These are phyloP conservation scores for Phalacrocorax brasilianus DNA, from an alignment of 2,113 vertebrate genomes.

Conservation along the genomic window DNA sequence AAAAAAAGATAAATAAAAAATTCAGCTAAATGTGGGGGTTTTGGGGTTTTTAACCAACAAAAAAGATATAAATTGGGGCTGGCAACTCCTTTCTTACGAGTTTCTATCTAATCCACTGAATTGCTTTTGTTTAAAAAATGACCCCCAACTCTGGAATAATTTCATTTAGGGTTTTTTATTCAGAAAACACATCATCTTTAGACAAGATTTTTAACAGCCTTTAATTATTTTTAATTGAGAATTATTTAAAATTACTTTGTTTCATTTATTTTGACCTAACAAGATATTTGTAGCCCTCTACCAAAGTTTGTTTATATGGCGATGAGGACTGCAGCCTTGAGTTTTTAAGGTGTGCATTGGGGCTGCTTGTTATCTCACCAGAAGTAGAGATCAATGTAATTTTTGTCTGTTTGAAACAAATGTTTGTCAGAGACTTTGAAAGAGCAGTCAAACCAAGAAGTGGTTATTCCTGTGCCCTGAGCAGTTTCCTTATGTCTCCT, in stretches of 20 bases:
- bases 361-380: background rate
- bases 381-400: background rate
- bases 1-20: background rate
- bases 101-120: background rate
- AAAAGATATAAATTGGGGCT: background rate
- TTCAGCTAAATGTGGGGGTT: background rate
- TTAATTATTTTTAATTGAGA: constrained; percentile 40
- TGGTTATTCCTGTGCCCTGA: background rate
- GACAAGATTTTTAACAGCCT: background rate
- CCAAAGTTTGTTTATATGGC: background rate
- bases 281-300: background rate
- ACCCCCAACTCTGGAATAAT: background rate
- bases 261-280: background rate
- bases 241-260: background rate
- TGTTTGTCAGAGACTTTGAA: background rate
- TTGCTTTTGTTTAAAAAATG: background rate
- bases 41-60: background rate
- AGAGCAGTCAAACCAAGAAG: background rate
- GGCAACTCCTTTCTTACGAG: background rate
- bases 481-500: background rate
- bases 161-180: background rate
- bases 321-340: background rate
- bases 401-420: background rate
- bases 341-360: background rate
- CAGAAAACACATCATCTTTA: background rate